A percentile compares a stretch with the other conserved stretches of the same genome.
These are phyloP conservation scores for Anthonomus grandis DNA, from an alignment of 1,140 invertebrate species.

Conservation along the genomic window DNA sequence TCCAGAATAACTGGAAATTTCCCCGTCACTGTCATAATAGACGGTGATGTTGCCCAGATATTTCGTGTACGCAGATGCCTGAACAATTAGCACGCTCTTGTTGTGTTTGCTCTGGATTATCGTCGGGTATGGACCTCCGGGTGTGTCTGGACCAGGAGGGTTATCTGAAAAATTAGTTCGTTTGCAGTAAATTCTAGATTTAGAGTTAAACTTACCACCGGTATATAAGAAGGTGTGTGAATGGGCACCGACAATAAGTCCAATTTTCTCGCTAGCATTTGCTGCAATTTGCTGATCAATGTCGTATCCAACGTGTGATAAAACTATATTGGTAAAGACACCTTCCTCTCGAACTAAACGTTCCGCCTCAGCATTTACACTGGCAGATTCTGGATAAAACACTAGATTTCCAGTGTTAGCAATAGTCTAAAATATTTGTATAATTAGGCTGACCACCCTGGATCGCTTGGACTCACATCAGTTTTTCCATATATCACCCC, in stretches of 20 bases:
- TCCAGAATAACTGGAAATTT: slow-evolving; percentile 65
- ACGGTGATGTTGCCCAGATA: slow-evolving; percentile 74
- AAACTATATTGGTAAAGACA: slow-evolving; percentile 48
- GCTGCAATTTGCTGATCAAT: slow-evolving; percentile 64
- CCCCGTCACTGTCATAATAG: slow-evolving; percentile 69
- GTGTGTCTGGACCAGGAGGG: slow-evolving; percentile 47
- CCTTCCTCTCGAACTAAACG: slow-evolving; percentile 46
- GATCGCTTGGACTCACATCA: slow-evolving; percentile 53
- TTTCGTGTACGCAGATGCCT: slow-evolving; percentile 66
- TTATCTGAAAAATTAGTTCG: slow-evolving; percentile 29
- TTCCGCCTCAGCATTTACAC: slow-evolving; percentile 46
- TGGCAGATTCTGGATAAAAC: slow-evolving; percentile 52
- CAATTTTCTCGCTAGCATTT: slow-evolving; percentile 61
- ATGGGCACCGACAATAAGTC: slow-evolving; percentile 85
- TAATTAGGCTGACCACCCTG: slow-evolving; percentile 3
- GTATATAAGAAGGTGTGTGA: slow-evolving; percentile 60
- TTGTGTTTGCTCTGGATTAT: slow-evolving; percentile 40
- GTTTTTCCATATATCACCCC: slow-evolving; percentile 70
- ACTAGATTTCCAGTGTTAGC: slow-evolving; percentile 45
- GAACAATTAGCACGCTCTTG: slow-evolving; percentile 64
- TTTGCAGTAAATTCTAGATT: not conserved
- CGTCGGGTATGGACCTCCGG: slow-evolving; percentile 54
- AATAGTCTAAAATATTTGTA: slow-evolving; percentile 35
- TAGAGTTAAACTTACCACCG: slow-evolving; percentile 31
- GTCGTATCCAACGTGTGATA: slow-evolving; percentile 60